These are phyloP conservation scores for Phrynosoma platyrhinos DNA, from an alignment of 2,113 vertebrate genomes.

Conservation along the genomic window DNA sequence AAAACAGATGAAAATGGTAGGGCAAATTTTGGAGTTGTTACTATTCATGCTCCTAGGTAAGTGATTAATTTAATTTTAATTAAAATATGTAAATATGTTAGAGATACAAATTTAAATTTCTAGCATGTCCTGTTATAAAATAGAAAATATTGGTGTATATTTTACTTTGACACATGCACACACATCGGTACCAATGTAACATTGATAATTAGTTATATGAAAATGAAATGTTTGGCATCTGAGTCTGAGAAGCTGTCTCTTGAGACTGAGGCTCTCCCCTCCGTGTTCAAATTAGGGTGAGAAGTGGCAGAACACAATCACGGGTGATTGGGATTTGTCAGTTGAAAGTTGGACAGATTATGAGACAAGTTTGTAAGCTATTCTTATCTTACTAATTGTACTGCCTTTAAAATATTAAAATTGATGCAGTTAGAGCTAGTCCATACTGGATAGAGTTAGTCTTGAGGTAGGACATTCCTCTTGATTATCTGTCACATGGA, in stretches of 20 bases:
- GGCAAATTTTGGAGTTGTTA: slow-evolving; percentile 80
- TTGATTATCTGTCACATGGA: too few relatives aligned
- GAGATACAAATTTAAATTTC: neutral
- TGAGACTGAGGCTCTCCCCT: neutral
- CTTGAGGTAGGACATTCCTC: too few relatives aligned
- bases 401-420: neutral
- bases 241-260: neutral
- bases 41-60: slow-evolving; percentile 87
- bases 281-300: neutral
- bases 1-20: slow-evolving; percentile 85
- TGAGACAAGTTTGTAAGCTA: neutral
- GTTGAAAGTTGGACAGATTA: neutral
- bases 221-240: neutral
- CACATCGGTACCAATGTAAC: neutral
- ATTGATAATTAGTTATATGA: neutral
- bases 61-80: slow-evolving; percentile 53
- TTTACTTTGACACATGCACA: neutral
- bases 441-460: too few relatives aligned
- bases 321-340: neutral
- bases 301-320: neutral
- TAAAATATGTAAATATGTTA: neutral
- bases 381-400: neutral
- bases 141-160: neutral
- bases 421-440: too few relatives aligned
- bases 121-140: neutral